phyloP scores from a whole-genome alignment of 2,113 vertebrate species.

The Channa argus region DNA sequence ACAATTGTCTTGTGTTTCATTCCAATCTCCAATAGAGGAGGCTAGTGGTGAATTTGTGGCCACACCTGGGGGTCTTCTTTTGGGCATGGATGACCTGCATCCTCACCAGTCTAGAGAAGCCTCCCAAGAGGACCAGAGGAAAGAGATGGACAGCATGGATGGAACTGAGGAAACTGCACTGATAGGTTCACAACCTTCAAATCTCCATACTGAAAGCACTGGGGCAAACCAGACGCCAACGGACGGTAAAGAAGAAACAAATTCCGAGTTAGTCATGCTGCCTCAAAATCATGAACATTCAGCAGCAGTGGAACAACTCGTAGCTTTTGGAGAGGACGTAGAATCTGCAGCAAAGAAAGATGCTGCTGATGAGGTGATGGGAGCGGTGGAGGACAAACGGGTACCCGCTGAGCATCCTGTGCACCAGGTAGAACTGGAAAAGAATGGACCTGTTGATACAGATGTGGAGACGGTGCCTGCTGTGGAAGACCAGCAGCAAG shows the following conservation, averaged over 20 bases:
- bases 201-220: constrained; percentile 17
- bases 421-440: constrained; percentile 30
- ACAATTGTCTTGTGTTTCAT: not conserved
- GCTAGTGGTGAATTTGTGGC: constrained; percentile 7
- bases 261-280: constrained; percentile 1
- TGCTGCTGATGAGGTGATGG: constrained; percentile 14
- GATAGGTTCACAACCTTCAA: not conserved
- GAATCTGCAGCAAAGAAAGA: not conserved
- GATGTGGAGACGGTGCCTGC: not conserved
- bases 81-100: constrained; percentile 42
- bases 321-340: not conserved
- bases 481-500: constrained; percentile 16
- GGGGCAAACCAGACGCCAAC: constrained; percentile 6
- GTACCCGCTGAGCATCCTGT: constrained; percentile 11
- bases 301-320: constrained; percentile 45
- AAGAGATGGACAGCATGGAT: constrained; percentile 67
- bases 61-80: constrained; percentile 44
- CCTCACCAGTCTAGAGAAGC: constrained; percentile 3
- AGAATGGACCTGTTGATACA: constrained; percentile 13
- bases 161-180: constrained; percentile 47
- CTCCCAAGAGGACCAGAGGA: constrained; percentile 28
- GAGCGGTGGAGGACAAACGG: constrained; percentile 8
- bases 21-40: constrained; percentile 6
- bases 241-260: not conserved
- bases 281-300: constrained; percentile 26